These are phyloP conservation scores for Lasioglossum leucozonium DNA, from an alignment of 2,888 invertebrate genomes.

Conservation along the genomic window DNA sequence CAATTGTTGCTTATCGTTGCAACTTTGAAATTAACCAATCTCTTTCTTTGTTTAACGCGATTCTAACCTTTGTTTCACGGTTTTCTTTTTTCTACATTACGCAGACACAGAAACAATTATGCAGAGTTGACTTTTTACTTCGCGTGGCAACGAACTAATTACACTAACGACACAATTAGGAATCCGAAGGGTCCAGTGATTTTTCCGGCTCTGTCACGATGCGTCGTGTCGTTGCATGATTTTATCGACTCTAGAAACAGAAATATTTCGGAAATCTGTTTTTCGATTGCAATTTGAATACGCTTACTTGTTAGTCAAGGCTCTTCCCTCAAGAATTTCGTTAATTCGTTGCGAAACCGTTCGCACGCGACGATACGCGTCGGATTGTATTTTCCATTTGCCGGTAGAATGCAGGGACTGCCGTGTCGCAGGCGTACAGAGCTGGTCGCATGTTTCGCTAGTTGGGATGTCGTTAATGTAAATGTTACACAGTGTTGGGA, in stretches of 20 bases:
- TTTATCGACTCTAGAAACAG: neutral
- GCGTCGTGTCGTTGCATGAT: neutral
- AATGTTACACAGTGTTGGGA: constrained; percentile 13
- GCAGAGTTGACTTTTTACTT: neutral
- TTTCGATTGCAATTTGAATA: neutral
- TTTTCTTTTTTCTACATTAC: neutral
- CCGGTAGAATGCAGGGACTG: neutral
- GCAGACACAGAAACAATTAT: neutral
- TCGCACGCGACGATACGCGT: neutral
- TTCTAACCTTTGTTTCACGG: neutral
- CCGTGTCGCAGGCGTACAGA: neutral
- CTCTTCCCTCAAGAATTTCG: neutral
- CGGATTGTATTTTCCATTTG: neutral
- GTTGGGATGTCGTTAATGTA: constrained; percentile 6
- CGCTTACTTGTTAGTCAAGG: neutral
- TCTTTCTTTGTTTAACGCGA: neutral
- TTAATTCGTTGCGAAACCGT: neutral
- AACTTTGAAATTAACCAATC: neutral
- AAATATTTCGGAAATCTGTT: neutral
- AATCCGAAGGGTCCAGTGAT: neutral
- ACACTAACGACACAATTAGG: neutral
- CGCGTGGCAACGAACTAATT: neutral
- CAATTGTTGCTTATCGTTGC: neutral
- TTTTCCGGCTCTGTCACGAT: neutral
- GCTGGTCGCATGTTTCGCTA: neutral